These are phyloP conservation scores for Pollenia labialis DNA, from an alignment of 2,888 invertebrate genomes.

Conservation along the genomic window DNA sequence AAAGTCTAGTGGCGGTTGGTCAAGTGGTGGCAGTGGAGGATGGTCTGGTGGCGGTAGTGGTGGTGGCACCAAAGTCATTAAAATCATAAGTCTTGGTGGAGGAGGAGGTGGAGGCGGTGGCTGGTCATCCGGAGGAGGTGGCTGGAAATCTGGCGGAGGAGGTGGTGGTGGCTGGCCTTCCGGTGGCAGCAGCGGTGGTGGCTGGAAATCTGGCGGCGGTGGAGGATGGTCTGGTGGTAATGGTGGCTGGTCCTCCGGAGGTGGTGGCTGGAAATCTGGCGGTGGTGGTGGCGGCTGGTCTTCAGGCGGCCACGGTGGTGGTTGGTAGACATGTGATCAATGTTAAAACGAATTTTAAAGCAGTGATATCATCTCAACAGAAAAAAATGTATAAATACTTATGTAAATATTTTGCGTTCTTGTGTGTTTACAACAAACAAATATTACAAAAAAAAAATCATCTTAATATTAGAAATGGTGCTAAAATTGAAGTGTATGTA, in stretches of 20 bases:
- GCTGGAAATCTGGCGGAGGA: conserved; percentile 75
- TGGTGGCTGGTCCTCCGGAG: conserved; percentile 57
- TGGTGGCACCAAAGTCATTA: conserved; percentile 60
- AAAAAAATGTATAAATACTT: background rate
- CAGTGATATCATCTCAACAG: conserved; percentile 58
- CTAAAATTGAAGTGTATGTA: conserved; percentile 59
- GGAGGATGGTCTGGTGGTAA: conserved; percentile 73
- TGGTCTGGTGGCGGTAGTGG: conserved; percentile 69
- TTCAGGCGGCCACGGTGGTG: conserved; percentile 47
- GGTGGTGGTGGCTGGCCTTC: conserved; percentile 69
- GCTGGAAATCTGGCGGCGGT: conserved; percentile 74
- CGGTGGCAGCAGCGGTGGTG: conserved; percentile 73
- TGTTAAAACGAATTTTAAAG: background rate
- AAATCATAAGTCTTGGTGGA: conserved; percentile 61
- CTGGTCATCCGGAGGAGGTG: conserved; percentile 71
- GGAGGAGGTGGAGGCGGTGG: conserved; percentile 72
- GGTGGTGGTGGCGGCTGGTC: conserved; percentile 58
- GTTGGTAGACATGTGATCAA: conserved; percentile 55
- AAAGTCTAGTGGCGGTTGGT: conserved; percentile 75
- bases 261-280: conserved; percentile 69
- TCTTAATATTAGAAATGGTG: conserved; percentile 27
- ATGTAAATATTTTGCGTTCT: conserved; percentile 59
- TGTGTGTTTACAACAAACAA: conserved; percentile 40
- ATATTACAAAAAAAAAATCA: conserved; percentile 12
- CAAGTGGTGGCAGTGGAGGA: conserved; percentile 74